phyloP scores from a whole-genome alignment of 2,888 invertebrate genomes.

The Oscheius sp. region DNA sequence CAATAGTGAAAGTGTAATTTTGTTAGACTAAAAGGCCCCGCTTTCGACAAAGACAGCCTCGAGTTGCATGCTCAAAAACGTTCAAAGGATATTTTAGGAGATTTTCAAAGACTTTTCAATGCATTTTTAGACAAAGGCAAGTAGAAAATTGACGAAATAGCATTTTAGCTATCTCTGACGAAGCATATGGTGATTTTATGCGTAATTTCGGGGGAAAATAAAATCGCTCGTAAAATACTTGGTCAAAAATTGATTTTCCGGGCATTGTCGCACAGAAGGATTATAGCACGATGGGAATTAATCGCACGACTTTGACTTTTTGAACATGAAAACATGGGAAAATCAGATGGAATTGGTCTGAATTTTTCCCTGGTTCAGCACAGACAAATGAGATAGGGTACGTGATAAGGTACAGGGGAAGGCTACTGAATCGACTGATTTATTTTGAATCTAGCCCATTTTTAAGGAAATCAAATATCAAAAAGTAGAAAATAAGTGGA shows the following conservation, averaged over 20 bases:
- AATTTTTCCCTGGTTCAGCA: background rate
- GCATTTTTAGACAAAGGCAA: background rate
- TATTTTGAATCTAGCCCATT: too few species aligned
- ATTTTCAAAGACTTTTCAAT: background rate
- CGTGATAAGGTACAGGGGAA: background rate
- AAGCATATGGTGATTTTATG: background rate
- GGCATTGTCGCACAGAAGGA: background rate
- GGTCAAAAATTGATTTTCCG: background rate
- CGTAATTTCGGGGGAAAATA: background rate
- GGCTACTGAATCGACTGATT: background rate
- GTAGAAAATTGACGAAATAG: too few species aligned
- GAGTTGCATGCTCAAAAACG: background rate
- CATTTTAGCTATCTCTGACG: background rate
- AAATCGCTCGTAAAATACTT: background rate
- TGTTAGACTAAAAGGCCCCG: slow-evolving; percentile 20
- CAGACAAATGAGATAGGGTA: background rate
- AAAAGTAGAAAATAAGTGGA: too few species aligned
- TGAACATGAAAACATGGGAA: background rate
- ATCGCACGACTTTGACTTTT: background rate
- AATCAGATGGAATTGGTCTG: background rate
- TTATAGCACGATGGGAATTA: background rate
- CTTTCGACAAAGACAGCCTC: background rate
- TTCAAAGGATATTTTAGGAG: background rate
- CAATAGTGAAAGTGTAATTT: slow-evolving; percentile 5
- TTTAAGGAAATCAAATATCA: too few species aligned